Conservation (phyloP, 2,888 invertebrate genomes). For the Isotomurus palustris region DNA sequence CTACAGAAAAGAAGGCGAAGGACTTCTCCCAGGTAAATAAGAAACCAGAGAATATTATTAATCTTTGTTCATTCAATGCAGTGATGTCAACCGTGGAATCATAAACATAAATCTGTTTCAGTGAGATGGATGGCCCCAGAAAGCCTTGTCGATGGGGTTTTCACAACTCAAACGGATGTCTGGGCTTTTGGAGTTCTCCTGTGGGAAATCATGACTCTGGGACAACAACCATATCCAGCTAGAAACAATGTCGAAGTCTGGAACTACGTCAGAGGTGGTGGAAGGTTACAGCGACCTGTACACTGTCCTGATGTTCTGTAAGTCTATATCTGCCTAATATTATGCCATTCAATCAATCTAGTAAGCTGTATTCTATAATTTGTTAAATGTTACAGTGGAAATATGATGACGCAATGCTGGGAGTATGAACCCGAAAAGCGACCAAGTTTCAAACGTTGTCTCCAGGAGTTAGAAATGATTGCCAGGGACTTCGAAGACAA, state of each 20-base stretch:
- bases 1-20: constrained; percentile 83
- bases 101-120: neutral
- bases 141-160: constrained; percentile 89
- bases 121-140: constrained; percentile 96
- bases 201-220: constrained; percentile 95
- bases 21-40: constrained; percentile 71
- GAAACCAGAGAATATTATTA: too few relatives aligned
- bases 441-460: constrained; percentile 79
- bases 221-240: constrained; percentile 94
- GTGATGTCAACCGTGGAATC: neutral
- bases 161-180: constrained; percentile 93
- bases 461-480: constrained; percentile 58
- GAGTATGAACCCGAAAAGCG: constrained; percentile 72
- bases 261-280: constrained; percentile 63
- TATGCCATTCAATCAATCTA: neutral
- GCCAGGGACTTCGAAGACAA: constrained; percentile 18
- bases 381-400: neutral
- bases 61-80: too few relatives aligned
- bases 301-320: constrained; percentile 56
- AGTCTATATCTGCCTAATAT: constrained; percentile 49
- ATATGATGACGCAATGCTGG: constrained; percentile 85
- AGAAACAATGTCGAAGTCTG: constrained; percentile 87
- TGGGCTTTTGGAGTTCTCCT: constrained; percentile 86
- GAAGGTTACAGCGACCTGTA: constrained; percentile 34
- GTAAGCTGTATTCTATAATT: too few relatives aligned